These are phyloP conservation scores for Peromyscus eremicus DNA, from an alignment of 2,797 vertebrate genomes.

Conservation along the genomic window DNA sequence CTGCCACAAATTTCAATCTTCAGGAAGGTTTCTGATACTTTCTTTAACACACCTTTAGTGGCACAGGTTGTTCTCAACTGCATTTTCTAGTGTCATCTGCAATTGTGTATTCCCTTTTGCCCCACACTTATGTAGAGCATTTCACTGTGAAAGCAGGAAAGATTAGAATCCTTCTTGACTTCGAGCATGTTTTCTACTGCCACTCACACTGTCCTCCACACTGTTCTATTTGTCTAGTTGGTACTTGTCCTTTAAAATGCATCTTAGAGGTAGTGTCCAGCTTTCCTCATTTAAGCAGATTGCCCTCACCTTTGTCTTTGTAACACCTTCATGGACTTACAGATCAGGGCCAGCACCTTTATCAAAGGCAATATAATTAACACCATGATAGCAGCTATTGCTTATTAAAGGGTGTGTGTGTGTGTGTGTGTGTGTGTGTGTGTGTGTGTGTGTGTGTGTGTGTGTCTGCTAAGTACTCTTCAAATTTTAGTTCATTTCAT, in stretches of 20 bases:
- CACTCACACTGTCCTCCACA: background rate
- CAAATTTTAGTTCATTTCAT: slow-evolving; percentile 28
- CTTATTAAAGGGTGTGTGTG: background rate
- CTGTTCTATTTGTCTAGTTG: background rate
- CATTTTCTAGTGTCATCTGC: slow-evolving; percentile 5
- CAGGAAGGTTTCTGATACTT: slow-evolving; percentile 50
- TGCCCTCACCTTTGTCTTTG: background rate
- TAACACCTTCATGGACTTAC: background rate
- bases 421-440: background rate
- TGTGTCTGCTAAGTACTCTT: background rate
- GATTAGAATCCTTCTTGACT: slow-evolving; percentile 16
- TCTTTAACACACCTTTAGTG: background rate
- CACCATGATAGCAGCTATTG: background rate
- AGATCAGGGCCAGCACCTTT: background rate
- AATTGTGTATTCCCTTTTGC: slow-evolving; percentile 45
- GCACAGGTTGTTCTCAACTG: background rate
- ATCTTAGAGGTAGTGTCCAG: background rate
- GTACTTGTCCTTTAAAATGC: background rate
- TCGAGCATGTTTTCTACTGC: background rate
- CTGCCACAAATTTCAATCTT: slow-evolving; percentile 41
- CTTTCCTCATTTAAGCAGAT: background rate
- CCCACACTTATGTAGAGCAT: background rate
- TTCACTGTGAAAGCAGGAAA: background rate
- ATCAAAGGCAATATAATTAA: background rate
- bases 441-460: too few relatives aligned